phyloP scores from a whole-genome alignment of 2,888 invertebrate species.

The Coleophora deauratella region DNA sequence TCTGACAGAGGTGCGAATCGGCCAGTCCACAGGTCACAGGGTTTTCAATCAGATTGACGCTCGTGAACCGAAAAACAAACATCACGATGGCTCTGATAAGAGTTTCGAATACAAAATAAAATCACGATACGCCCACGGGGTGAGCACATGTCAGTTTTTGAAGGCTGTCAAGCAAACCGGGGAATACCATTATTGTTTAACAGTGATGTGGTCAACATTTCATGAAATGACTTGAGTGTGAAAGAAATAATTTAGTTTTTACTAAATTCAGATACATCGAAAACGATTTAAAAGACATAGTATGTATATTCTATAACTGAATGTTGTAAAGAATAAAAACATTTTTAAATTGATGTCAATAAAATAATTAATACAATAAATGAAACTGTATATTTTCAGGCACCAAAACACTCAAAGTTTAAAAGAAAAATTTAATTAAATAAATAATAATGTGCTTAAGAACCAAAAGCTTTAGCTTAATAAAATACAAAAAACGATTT shows the following conservation, averaged over 20 bases:
- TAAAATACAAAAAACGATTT: too few relatives aligned
- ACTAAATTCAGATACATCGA: too few relatives aligned
- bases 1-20: slow-evolving; percentile 1
- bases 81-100: neutral
- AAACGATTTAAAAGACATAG: too few relatives aligned
- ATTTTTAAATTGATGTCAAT: too few relatives aligned
- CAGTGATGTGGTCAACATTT: neutral
- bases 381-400: too few relatives aligned
- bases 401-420: too few relatives aligned
- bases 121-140: neutral
- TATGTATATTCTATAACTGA: too few relatives aligned
- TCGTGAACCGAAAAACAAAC: slow-evolving; percentile 5
- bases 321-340: too few relatives aligned
- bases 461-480: too few relatives aligned
- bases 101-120: neutral
- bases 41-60: slow-evolving; percentile 16
- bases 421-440: too few relatives aligned
- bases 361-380: too few relatives aligned
- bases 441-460: too few relatives aligned
- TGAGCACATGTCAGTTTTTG: neutral
- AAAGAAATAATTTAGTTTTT: neutral
- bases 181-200: neutral
- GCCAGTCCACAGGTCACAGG: slow-evolving; percentile 6
- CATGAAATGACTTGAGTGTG: slow-evolving; percentile 3
- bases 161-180: neutral